These are phyloP conservation scores for Piaya cayana DNA, from an alignment of 2,113 vertebrate species.

Conservation along the genomic window DNA sequence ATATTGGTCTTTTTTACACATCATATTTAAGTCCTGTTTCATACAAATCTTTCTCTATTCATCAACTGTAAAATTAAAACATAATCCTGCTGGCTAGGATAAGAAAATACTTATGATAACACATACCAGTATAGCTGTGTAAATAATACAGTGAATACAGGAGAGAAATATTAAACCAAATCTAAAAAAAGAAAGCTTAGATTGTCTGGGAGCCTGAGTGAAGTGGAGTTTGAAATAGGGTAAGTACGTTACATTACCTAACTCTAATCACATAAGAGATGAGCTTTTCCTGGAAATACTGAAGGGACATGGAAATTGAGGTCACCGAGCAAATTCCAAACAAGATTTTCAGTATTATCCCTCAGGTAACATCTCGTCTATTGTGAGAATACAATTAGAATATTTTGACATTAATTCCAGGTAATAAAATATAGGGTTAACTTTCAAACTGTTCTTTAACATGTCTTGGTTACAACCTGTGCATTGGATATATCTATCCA, in stretches of 20 bases:
- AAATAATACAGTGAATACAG: not conserved
- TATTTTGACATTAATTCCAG: not conserved
- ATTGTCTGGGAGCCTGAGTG: not conserved
- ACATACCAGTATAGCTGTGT: not conserved
- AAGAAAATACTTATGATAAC: not conserved
- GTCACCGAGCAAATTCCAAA: not conserved
- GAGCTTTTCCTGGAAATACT: not conserved
- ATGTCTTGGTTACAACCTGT: not conserved
- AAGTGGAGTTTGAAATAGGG: not conserved
- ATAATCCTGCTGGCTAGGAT: not conserved
- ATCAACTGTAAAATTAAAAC: not conserved
- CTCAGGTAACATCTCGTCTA: not conserved
- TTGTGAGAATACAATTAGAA: not conserved
- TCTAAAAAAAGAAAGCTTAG: not conserved
- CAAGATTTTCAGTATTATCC: accelerated
- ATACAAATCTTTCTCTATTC: not conserved
- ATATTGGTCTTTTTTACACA: not conserved
- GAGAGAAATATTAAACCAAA: not conserved
- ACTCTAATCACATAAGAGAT: not conserved
- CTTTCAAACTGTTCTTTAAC: not conserved
- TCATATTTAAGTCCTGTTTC: not conserved
- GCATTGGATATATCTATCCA: not conserved
- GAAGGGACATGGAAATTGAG: not conserved
- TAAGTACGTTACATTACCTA: not conserved
- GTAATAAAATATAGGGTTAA: not conserved